Base-by-base conservation (phyloP, 2,113 vertebrate species). In the Prochilodus magdalenae region DNA sequence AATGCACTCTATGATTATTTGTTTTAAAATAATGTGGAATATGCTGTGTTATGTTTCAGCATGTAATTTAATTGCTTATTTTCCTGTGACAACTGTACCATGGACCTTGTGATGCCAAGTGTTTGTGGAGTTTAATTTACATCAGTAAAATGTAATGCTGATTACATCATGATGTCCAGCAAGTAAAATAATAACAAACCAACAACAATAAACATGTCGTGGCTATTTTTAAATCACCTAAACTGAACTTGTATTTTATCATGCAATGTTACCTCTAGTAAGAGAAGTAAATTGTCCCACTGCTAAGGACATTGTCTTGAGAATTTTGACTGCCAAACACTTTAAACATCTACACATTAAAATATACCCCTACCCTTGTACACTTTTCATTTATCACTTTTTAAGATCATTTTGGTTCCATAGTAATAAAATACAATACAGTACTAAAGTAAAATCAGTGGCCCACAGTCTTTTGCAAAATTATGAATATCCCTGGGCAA, bases 11-110 rank as follows among this genome's bases (percentile, higher is more conserved):
- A 60, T 79, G 77, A 76, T 92, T 89, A 88, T 91, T 91, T 92
- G 86, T 92, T 92, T 82, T 92, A 87, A 91, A 90, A 91, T 90
- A 89, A 90, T 80, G 47, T 84, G 7, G 84, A 75, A 83, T 77
- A 88, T 88, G 87, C 88, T 91, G 89, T 89, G 80, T 87, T 92
- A 83, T 88, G 69, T 86, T 86, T 92, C 88, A 90, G 90, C 90
- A 90, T 92, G 81, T 79, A 67, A 49, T 73, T 72, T 73, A 47
- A 77, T 73, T 30, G 30, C 75, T 73, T 73, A 44, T 60, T 30
- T 60, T n/a, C 20, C 49, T 69, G 57, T 71, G 57, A 40, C 36
- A 22, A 79, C 20, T 67, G 4, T 47, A 80, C 26, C 44, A 82
- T 36, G 53, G 69, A 73, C 13, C 14, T 44, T 70, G 57, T 82